A percentile compares a stretch with the other conserved stretches of the same genome.
Conservation (phyloP, 2,797 vertebrate genomes). For the Halcyon smyrnensis region DNA sequence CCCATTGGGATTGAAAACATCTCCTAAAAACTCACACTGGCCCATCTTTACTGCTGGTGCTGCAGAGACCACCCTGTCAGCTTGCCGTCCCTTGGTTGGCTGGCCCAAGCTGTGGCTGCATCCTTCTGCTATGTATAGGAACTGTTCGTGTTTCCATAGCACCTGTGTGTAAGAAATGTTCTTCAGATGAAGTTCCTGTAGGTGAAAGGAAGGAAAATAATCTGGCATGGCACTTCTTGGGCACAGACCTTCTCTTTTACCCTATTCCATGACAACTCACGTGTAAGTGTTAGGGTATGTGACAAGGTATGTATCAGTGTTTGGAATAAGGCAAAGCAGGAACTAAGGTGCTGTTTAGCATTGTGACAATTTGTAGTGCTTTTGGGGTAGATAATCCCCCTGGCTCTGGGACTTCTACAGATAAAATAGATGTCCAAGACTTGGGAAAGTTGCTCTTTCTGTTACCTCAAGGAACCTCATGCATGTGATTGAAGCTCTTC, state of each 20-base stretch:
- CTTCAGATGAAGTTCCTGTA: neutral
- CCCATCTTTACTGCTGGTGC: neutral
- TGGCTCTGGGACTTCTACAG: neutral
- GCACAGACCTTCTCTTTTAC: slow-evolving; percentile 48
- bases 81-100: neutral
- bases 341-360: neutral
- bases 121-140: neutral
- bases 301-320: neutral
- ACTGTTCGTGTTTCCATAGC: neutral
- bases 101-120: neutral
- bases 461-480: neutral
- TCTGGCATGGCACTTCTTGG: neutral
- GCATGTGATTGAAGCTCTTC: neutral
- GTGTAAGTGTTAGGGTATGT: neutral
- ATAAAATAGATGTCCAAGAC: too few relatives aligned
- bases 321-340: neutral
- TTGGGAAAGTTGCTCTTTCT: neutral
- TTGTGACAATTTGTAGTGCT: neutral
- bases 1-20: neutral
- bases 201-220: slow-evolving; percentile 3
- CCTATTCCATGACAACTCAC: neutral
- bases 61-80: neutral
- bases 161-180: neutral
- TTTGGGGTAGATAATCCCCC: neutral
- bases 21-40: accelerated